Percentiles rank a stretch among this genome's conserved stretches.
These are phyloP conservation scores for Archegozetes longisetosus DNA, from an alignment of 1,140 invertebrate species.

Conservation along the genomic window DNA sequence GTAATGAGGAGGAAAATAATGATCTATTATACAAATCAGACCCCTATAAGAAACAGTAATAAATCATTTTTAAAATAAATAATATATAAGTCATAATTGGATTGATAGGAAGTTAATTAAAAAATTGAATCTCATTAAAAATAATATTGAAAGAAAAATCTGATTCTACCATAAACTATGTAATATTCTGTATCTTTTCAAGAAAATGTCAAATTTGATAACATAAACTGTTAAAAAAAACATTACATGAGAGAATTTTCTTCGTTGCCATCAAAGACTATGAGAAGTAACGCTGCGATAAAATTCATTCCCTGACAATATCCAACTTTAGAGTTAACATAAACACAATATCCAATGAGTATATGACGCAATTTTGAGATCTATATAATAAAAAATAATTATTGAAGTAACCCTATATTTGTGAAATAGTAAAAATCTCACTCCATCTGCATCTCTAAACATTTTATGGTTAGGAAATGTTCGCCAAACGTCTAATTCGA, in stretches of 20 bases:
- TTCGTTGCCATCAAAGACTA: slow-evolving; percentile 8
- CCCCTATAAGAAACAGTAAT: background rate
- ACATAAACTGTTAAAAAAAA: no score
- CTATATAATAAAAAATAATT: background rate
- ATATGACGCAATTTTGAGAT: background rate
- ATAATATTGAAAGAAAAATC: no score
- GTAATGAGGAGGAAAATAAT: slow-evolving; percentile 9
- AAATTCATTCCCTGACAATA: slow-evolving; percentile 15
- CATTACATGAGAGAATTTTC: slow-evolving; percentile 4
- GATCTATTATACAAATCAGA: slow-evolving; percentile 6
- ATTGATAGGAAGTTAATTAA: no score
- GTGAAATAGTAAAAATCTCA: background rate
- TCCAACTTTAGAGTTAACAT: slow-evolving; percentile 11
- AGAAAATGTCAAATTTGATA: no score
- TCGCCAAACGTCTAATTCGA: slow-evolving; percentile 8
- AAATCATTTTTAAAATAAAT: background rate
- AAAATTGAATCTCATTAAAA: no score
- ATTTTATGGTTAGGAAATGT: slow-evolving; percentile 8
- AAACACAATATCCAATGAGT: slow-evolving; percentile 10
- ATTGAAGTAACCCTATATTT: background rate
- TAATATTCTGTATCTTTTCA: no score
- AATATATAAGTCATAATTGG: background rate
- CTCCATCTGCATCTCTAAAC: background rate
- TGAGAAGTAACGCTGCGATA: slow-evolving; percentile 6
- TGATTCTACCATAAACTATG: no score